phyloP scores from a whole-genome alignment of 2,888 invertebrate species.

The Acanthosoma haemorrhoidale region DNA sequence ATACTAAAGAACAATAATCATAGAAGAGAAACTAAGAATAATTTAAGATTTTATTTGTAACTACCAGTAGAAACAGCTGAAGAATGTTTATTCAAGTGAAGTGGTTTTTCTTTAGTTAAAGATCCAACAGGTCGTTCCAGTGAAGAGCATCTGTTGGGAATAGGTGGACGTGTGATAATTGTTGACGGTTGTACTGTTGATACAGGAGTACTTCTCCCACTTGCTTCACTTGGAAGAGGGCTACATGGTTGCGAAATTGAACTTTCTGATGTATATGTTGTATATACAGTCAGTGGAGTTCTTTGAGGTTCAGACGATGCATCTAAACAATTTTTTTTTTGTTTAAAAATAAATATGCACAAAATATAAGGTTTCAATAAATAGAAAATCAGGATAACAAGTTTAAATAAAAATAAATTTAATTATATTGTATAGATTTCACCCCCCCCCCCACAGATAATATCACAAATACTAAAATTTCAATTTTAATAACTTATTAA shows the following conservation, averaged over 20 bases:
- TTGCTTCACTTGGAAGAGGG: constrained; percentile 42
- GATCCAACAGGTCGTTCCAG: constrained; percentile 72
- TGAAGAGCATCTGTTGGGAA: constrained; percentile 80
- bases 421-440: too few species aligned
- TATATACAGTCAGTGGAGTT: constrained; percentile 79
- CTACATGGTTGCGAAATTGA: constrained; percentile 50
- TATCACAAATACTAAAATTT: constrained; percentile 42
- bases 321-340: constrained; percentile 33
- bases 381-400: not conserved
- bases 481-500: too few species aligned
- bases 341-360: not conserved
- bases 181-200: constrained; percentile 44
- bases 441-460: constrained; percentile 7
- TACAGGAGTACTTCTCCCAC: constrained; percentile 40
- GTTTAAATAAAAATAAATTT: not conserved
- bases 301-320: constrained; percentile 70
- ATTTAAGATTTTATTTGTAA: too few species aligned
- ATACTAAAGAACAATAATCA: too few species aligned
- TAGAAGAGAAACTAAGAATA: too few species aligned
- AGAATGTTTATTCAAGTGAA: constrained; percentile 8
- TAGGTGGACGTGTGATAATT: constrained; percentile 56
- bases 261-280: constrained; percentile 71
- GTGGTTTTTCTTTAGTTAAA: constrained; percentile 41
- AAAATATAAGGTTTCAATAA: not conserved
- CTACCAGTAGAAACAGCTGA: not conserved